Evolutionary conservation across 1,140 invertebrate genomes (phyloP), one percentile per base, ranked within the genome.

Genomic region (Drosophila kikkawai): DNA sequence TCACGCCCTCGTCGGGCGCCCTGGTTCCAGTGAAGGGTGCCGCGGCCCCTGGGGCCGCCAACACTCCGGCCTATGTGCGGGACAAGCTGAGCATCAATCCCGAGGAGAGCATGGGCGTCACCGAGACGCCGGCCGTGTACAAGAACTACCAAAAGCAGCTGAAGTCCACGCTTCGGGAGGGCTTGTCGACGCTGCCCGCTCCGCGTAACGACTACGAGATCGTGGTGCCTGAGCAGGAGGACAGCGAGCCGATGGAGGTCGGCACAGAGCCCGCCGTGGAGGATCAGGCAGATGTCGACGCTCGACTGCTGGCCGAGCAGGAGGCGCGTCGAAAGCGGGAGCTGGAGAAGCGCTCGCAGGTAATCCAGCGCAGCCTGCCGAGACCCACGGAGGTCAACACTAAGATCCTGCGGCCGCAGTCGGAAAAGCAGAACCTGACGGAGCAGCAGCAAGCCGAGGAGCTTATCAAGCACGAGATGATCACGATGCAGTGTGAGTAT

Each of bases 141-240:
- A 94, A 94, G 80, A 95, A 95, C 50, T 94, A 95, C 82, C 95
- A 96, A 47, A 96, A 96, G 91, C 95, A 96, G 82, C 93, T 95
- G 8, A 96, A 96, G 85, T 95, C 97, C 50, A 95, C 97, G 47
- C 94, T 99, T 11, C 80, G 88, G 1, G 94, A 95, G 61, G 96
- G 96, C 2, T 93, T 99, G 13, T 95, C 95, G 37, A 93, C 95
- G 11, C 93, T 99, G 61, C 99, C 99, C 6, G 92, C 95, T 32
- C 99, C 99, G 0, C 96, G 97, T 69, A 99, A 99, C 93, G 99
- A 99, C 93, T 99, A 99, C 93, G 99, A 99, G 93, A 99, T 99
- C 91, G 98, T 99, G 45, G 96, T 99, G 11, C 98, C 98, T 0
- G 97, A 99, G 71, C 95, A 97, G 42, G 97, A 98, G 79, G 94